Conservation (phyloP, 2,113 vertebrate genomes). For the Andinoacara biseriatus region DNA sequence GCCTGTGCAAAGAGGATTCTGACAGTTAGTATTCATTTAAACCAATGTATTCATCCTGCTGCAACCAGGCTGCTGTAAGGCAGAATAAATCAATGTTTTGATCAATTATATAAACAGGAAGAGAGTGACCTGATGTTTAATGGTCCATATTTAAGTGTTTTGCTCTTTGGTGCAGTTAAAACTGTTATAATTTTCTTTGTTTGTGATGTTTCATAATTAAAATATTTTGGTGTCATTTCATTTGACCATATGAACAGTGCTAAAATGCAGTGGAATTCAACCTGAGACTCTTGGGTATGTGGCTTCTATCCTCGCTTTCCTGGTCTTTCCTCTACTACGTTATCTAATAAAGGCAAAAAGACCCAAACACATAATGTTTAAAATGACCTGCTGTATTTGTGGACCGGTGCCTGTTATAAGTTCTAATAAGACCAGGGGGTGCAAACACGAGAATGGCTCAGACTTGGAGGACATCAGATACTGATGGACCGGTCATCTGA, state of each 20-base stretch:
- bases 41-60: neutral
- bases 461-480: neutral
- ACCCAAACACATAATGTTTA: too few species aligned
- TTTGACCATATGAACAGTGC: too few species aligned
- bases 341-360: too few species aligned
- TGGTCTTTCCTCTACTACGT: too few species aligned
- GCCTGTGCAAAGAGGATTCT: neutral
- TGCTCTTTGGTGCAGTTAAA: neutral
- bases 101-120: neutral
- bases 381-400: too few species aligned
- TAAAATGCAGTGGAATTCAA: too few species aligned
- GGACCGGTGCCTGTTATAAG: neutral
- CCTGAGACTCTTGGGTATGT: too few species aligned
- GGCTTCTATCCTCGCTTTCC: too few species aligned
- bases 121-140: neutral
- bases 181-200: neutral
- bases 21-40: neutral
- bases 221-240: neutral
- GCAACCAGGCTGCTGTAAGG: neutral
- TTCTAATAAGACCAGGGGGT: neutral
- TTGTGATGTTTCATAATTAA: neutral
- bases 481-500: neutral
- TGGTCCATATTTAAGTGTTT: neutral
- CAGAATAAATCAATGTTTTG: neutral
- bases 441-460: neutral